Evolutionary conservation across 2,113 vertebrate species (phyloP).

Genomic region (Symphodus melops): DNA sequence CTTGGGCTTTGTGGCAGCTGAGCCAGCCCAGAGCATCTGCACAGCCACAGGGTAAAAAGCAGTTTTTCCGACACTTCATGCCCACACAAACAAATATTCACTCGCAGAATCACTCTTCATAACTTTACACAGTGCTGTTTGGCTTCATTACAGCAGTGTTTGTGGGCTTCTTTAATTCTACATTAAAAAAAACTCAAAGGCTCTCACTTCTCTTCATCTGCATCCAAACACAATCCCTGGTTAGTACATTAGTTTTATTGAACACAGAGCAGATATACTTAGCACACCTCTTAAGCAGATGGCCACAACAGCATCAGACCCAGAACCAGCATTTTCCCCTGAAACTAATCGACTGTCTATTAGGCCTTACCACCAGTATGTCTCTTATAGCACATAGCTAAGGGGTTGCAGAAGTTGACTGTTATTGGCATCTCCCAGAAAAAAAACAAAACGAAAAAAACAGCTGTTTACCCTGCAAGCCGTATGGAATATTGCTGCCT

Average conservation of each 20-base stretch:
- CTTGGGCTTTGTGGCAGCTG: conserved; percentile 79
- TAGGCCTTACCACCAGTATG: conserved; percentile 20
- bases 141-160: conserved; percentile 52
- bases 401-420: background rate
- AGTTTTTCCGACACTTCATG: conserved; percentile 55
- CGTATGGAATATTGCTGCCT: background rate
- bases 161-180: conserved; percentile 48
- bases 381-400: background rate
- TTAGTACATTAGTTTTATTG: conserved; percentile 55
- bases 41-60: conserved; percentile 77
- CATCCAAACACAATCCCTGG: conserved; percentile 59
- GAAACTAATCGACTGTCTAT: conserved; percentile 23
- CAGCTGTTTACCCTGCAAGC: background rate
- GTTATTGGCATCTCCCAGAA: background rate
- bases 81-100: conserved; percentile 34
- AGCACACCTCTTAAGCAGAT: conserved; percentile 61
- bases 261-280: conserved; percentile 59
- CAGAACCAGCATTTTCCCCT: conserved; percentile 29
- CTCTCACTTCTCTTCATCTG: conserved; percentile 54
- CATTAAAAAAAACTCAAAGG: conserved; percentile 35
- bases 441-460: background rate
- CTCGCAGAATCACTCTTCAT: conserved; percentile 26
- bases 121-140: conserved; percentile 55
- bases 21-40: conserved; percentile 82
- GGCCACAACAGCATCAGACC: conserved; percentile 45